Conservation (phyloP, 1,140 invertebrate genomes). For the Drosophila orosa region DNA sequence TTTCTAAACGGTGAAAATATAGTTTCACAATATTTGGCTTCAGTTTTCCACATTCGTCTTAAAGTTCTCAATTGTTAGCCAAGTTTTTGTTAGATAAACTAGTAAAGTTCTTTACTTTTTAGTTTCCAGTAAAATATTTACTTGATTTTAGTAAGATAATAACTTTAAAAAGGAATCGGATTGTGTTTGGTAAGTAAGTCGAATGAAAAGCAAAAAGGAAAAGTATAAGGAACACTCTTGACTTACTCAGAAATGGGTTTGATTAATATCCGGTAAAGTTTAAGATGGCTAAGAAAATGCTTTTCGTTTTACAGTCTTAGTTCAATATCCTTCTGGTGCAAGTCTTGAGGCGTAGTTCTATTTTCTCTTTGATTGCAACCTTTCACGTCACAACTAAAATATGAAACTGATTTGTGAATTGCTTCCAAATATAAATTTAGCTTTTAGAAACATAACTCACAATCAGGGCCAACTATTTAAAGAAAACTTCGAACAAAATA, state of each 20-base stretch:
- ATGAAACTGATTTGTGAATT: not conserved
- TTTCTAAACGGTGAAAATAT: not conserved
- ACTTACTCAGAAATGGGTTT: not conserved
- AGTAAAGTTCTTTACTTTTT: not conserved
- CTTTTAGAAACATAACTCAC: not conserved
- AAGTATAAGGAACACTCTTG: not conserved
- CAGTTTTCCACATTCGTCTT: no score
- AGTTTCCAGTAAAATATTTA: constrained; percentile 1
- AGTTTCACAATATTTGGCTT: not conserved
- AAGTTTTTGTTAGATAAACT: not conserved
- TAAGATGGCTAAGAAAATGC: not conserved
- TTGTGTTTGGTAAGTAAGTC: not conserved
- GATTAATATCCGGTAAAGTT: rapidly evolving
- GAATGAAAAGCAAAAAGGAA: not conserved
- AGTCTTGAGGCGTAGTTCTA: not conserved
- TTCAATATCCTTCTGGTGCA: not conserved
- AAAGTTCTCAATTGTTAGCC: not conserved
- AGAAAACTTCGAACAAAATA: no score
- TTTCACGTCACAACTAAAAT: not conserved
- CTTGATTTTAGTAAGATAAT: not conserved
- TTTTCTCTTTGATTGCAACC: not conserved
- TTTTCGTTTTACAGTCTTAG: not conserved
- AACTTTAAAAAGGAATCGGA: not conserved
- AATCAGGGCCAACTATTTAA: not conserved
- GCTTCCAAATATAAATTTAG: not conserved